Evolutionary conservation across 2,888 invertebrate genomes (phyloP).

Genomic region (Heliconius hortense): DNA sequence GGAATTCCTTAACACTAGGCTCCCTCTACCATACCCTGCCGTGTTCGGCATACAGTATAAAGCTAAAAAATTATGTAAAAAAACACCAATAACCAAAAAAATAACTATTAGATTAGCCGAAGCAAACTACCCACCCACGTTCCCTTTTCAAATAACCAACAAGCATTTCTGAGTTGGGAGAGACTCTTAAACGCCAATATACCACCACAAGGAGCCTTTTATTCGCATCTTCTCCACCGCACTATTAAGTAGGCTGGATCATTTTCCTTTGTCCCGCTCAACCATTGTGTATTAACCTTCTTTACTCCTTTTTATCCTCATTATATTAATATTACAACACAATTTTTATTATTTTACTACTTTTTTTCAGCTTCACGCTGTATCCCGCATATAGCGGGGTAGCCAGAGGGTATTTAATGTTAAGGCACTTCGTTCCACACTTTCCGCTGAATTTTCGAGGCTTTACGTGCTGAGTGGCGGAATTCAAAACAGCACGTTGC

Average conservation of each 20-base stretch:
- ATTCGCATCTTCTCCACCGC: slow-evolving; percentile 46
- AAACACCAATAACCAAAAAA: background rate
- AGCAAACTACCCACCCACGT: background rate
- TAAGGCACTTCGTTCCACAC: no score
- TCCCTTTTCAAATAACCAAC: slow-evolving; percentile 33
- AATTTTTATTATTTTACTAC: background rate
- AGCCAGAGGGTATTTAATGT: no score
- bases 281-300: slow-evolving; percentile 35
- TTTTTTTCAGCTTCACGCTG: background rate
- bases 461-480: no score
- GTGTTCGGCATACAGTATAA: no score
- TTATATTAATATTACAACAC: slow-evolving; percentile 16
- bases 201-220: slow-evolving; percentile 45
- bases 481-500: no score
- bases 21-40: background rate
- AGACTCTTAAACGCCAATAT: slow-evolving; percentile 43
- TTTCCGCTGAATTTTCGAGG: no score
- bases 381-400: no score
- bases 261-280: slow-evolving; percentile 47
- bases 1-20: background rate
- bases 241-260: slow-evolving; percentile 50
- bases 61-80: background rate
- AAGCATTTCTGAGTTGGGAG: slow-evolving; percentile 36
- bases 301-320: slow-evolving; percentile 15
- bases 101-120: slow-evolving; percentile 2